Percentiles rank a stretch among this genome's conserved stretches.
These are phyloP conservation scores for Ips typographus DNA, from an alignment of 1,140 invertebrate species.

Conservation along the genomic window DNA sequence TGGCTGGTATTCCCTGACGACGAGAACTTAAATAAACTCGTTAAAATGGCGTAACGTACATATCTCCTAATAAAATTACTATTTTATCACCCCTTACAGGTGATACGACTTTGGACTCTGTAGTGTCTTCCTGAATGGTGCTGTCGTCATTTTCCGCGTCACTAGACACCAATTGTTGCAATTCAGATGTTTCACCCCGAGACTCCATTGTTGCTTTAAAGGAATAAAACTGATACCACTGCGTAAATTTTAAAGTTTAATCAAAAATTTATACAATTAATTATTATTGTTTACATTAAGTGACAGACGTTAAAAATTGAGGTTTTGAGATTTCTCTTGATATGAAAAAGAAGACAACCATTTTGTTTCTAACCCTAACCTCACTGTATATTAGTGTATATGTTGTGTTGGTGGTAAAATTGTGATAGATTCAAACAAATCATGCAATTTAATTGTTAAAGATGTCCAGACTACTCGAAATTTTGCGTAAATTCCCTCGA, in stretches of 20 bases:
- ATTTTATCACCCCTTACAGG: conserved; percentile 50
- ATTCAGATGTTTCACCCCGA: conserved; percentile 49
- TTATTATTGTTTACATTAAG: too few relatives aligned
- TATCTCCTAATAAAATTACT: conserved; percentile 16
- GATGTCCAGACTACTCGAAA: conserved; percentile 21
- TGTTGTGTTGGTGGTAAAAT: too few relatives aligned
- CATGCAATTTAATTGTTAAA: background rate
- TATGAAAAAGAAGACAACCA: too few relatives aligned
- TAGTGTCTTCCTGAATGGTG: conserved; percentile 49
- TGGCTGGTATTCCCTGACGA: conserved; percentile 51
- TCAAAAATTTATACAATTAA: too few relatives aligned
- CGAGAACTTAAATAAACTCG: conserved; percentile 44
- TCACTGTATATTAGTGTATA: too few relatives aligned
- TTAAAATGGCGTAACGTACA: background rate
- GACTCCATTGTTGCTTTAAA: conserved; percentile 45
- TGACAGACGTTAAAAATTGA: too few relatives aligned
- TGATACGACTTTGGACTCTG: conserved; percentile 50
- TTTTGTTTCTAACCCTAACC: too few relatives aligned
- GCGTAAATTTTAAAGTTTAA: too few relatives aligned
- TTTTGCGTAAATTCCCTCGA: conserved; percentile 1
- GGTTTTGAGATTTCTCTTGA: too few relatives aligned
- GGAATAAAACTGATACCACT: too few relatives aligned
- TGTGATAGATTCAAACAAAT: too few relatives aligned
- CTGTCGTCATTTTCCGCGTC: conserved; percentile 52
- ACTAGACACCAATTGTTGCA: conserved; percentile 52